Base-by-base conservation (phyloP, 1,140 invertebrate genomes). In the Aricia agestis region DNA sequence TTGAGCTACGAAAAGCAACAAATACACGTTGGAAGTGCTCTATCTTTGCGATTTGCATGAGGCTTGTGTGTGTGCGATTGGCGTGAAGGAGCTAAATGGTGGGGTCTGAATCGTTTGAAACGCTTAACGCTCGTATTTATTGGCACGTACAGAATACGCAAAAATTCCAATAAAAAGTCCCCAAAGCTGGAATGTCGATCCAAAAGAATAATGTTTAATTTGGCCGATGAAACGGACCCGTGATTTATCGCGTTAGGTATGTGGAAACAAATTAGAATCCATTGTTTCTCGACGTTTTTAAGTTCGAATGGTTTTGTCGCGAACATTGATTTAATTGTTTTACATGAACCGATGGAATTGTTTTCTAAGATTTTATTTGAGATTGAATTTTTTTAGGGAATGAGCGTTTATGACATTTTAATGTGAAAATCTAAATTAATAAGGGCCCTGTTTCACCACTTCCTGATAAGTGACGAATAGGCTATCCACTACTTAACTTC, bases 151-250 rank as follows among this genome's bases (percentile, higher is more conserved):
- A 77, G 76, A 84, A 86, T 88, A 86, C 85, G 84, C 82, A 89
- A 90, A 87, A 90, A 90, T 90, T 90, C 87, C 87, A 90, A 90
- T 90, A 90, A 86, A 83, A 79, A 82, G 81, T 82, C 78, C 79
- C 78, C 77, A 68, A 69, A 68, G 70, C 61, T 69, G 82, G 85
- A 85, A 88, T 86, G 84, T 71, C 80, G 82, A 82, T 82, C 76
- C 79, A 79, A 85, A 85, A 89, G 87, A 90, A 89, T 88, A 90
- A 90, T 84, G 86, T 90, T 90, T 90, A 90, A 90, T 90, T 90
- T 90, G 85, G 75, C 72, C 82, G 77, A 82, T 78, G 76, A 77
- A 77, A 75, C 69, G 79, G 67, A 75, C 74, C 70, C 71, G 77
- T 81, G 82, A 89, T 87, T 89, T 87, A 86, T 77, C 73, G 61